Percentiles rank a stretch among this genome's conserved stretches.
These are phyloP conservation scores for Tetramorium simillimum DNA, from an alignment of 1,140 invertebrate species.

Conservation along the genomic window DNA sequence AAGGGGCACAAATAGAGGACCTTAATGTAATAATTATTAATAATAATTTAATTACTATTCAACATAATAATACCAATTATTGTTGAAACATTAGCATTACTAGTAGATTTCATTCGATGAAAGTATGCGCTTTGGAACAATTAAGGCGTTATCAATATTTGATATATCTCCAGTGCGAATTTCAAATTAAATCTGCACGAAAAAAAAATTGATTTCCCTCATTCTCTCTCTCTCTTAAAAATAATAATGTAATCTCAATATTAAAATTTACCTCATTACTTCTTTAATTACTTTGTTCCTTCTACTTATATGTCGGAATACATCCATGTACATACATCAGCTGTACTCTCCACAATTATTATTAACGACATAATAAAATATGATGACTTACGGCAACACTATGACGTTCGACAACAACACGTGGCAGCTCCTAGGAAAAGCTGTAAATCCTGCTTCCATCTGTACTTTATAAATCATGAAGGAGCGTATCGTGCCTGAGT, in stretches of 20 bases:
- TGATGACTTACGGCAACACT: conserved; percentile 20
- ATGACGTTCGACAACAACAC: background rate
- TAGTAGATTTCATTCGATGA: background rate
- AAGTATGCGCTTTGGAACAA: background rate
- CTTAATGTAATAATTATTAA: background rate
- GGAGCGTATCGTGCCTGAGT: conserved; percentile 17
- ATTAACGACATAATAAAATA: conserved; percentile 48
- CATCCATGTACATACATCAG: no score
- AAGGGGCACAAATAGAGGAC: background rate
- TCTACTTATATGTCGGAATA: background rate
- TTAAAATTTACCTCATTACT: background rate
- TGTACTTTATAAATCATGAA: conserved; percentile 46
- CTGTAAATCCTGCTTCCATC: conserved; percentile 40
- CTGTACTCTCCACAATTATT: background rate
- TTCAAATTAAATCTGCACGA: background rate
- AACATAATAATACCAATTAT: background rate
- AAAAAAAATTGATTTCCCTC: background rate
- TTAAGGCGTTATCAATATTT: background rate
- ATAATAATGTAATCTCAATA: background rate
- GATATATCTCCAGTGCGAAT: background rate
- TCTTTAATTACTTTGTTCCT: background rate
- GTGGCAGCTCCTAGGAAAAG: conserved; percentile 7
- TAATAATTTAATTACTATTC: background rate
- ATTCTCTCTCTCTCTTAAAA: background rate
- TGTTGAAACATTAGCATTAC: background rate